Evolutionary conservation across 2,888 invertebrate species (phyloP).

Genomic region (Sthenelais limicola): DNA sequence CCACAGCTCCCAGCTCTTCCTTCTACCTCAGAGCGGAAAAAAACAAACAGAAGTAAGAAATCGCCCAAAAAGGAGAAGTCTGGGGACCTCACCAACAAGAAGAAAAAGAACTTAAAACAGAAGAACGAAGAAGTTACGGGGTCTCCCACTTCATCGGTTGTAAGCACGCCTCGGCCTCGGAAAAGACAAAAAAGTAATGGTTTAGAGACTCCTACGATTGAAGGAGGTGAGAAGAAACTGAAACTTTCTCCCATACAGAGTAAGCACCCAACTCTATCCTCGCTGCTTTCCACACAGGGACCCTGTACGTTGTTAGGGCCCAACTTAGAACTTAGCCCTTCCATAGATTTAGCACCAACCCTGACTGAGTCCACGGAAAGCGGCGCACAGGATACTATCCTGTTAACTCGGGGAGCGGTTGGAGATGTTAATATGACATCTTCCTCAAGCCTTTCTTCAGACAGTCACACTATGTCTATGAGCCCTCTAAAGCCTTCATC

Average conservation of each 20-base stretch:
- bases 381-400: too few species aligned
- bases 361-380: too few species aligned
- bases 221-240: neutral
- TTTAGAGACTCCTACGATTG: neutral
- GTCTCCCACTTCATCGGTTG: too few species aligned
- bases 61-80: constrained; percentile 6
- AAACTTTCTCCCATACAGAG: constrained; percentile 28
- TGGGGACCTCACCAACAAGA: neutral
- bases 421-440: too few species aligned
- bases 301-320: constrained; percentile 16
- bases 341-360: too few species aligned
- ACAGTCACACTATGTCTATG: too few species aligned
- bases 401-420: too few species aligned
- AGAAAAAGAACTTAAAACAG: constrained; percentile 1
- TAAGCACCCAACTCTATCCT: constrained; percentile 24
- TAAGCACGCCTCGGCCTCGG: neutral
- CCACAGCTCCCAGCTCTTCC: too few species aligned
- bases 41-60: constrained; percentile 19
- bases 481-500: too few species aligned
- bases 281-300: constrained; percentile 1
- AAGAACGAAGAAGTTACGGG: too few species aligned
- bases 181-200: neutral
- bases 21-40: constrained; percentile 2
- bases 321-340: neutral
- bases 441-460: too few species aligned